Percentiles rank a stretch among this genome's conserved stretches.
phyloP scores from a whole-genome alignment of 2,888 invertebrate species.

The Microchrysa polita region DNA sequence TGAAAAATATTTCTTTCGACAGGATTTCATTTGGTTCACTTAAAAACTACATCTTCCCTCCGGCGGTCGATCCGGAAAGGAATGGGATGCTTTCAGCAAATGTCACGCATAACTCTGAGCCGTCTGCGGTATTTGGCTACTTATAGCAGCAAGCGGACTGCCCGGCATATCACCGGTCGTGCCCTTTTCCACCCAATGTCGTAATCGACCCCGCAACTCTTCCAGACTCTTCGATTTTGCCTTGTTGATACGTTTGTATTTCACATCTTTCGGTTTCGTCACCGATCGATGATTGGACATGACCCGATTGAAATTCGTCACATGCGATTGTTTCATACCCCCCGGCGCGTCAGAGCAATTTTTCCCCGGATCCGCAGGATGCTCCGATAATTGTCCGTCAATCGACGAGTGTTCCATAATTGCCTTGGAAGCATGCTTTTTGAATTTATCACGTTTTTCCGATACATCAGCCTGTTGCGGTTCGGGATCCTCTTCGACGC shows the following conservation, averaged over 20 bases:
- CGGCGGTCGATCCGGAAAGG: constrained; percentile 35
- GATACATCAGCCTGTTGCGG: constrained; percentile 65
- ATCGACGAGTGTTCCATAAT: constrained; percentile 60
- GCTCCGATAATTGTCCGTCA: constrained; percentile 56
- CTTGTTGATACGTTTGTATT: constrained; percentile 90
- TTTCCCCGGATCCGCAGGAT: constrained; percentile 8
- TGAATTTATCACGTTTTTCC: constrained; percentile 66
- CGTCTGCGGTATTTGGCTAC: constrained; percentile 60
- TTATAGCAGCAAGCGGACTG: constrained; percentile 51
- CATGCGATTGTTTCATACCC: constrained; percentile 65
- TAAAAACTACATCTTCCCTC: constrained; percentile 42
- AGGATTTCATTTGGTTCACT: background rate
- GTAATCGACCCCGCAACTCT: constrained; percentile 81
- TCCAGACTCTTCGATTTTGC: constrained; percentile 90
- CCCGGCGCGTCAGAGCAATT: constrained; percentile 33
- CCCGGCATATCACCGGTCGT: constrained; percentile 55
- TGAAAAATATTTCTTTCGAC: background rate
- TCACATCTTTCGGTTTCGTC: constrained; percentile 90
- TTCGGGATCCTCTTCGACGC: constrained; percentile 86
- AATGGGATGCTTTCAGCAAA: constrained; percentile 49
- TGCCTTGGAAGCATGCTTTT: constrained; percentile 63
- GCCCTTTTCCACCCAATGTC: constrained; percentile 87
- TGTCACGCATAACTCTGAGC: constrained; percentile 72
- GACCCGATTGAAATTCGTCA: constrained; percentile 83
- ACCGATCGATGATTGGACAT: constrained; percentile 92